Percentiles rank a stretch among this genome's conserved stretches.
These are phyloP conservation scores for Bettongia penicillata DNA, from an alignment of 2,113 vertebrate genomes.

Conservation along the genomic window DNA sequence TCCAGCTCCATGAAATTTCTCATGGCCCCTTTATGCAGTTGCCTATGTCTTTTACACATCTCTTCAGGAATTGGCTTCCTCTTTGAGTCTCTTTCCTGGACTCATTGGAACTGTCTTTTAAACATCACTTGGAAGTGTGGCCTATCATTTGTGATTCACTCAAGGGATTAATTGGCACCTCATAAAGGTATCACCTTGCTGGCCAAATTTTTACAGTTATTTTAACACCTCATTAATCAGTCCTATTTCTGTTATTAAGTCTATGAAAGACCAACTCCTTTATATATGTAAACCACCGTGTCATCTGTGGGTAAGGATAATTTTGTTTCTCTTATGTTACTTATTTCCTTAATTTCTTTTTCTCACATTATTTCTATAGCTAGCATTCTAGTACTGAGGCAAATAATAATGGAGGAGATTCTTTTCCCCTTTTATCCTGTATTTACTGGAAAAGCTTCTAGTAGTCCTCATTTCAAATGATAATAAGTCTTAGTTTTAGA, in stretches of 20 bases:
- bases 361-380: background rate
- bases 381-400: background rate
- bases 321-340: background rate
- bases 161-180: background rate
- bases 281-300: background rate
- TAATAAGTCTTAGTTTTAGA: background rate
- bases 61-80: background rate
- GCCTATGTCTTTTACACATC: background rate
- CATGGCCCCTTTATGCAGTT: background rate
- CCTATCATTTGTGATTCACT: background rate
- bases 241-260: background rate
- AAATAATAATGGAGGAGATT: background rate
- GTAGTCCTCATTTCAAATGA: background rate
- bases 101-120: background rate
- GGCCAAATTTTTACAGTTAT: background rate
- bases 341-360: background rate
- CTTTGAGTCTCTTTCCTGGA: background rate
- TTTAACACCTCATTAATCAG: background rate
- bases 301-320: background rate
- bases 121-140: background rate
- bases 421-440: background rate
- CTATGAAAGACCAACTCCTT: background rate
- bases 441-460: background rate
- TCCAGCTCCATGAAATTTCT: background rate
- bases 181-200: background rate